Evolutionary conservation across 30 jellyfish, hydroid and myxozoan species (phyloP).

Genomic region (Hydractinia symbiolongicarpus): DNA sequence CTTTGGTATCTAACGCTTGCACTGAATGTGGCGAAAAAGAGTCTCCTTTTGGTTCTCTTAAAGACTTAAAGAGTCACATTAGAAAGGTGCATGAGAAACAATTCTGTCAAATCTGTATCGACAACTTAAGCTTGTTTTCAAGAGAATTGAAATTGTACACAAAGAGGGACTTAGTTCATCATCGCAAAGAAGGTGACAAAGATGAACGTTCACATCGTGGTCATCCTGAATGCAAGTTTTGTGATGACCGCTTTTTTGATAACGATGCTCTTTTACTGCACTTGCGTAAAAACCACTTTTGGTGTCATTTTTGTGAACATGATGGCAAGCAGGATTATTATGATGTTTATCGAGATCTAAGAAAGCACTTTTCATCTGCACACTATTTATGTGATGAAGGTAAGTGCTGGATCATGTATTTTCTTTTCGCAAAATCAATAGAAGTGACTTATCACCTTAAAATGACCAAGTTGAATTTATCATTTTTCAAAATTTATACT

Average conservation of each 20-base stretch:
- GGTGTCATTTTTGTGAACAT: slow-evolving; percentile 97
- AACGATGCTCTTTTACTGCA: slow-evolving; percentile 71
- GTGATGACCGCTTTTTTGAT: slow-evolving; percentile 79
- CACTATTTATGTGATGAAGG: slow-evolving; percentile 88
- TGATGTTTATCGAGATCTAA: slow-evolving; percentile 55
- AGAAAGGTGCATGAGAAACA: slow-evolving; percentile 73
- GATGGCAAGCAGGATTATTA: slow-evolving; percentile 94
- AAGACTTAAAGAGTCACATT: slow-evolving; percentile 60
- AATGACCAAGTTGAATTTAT: background rate
- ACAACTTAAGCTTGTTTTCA: slow-evolving; percentile 70
- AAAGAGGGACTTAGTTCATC: slow-evolving; percentile 58
- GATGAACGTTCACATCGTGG: slow-evolving; percentile 82
- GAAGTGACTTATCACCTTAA: no score
- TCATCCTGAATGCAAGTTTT: slow-evolving; percentile 88
- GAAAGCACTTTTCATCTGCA: slow-evolving; percentile 64
- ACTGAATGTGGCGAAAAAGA: slow-evolving; percentile 36
- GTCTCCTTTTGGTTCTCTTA: slow-evolving; percentile 22
- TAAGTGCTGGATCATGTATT: background rate
- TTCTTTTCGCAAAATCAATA: no score
- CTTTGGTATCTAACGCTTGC: slow-evolving; percentile 43
- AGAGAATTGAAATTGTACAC: slow-evolving; percentile 53
- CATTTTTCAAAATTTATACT: background rate
- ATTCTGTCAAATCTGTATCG: slow-evolving; percentile 68
- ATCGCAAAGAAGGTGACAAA: slow-evolving; percentile 74
- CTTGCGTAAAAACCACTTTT: slow-evolving; percentile 82